Evolutionary conservation across 2,113 vertebrate genomes (phyloP).

Genomic region (Cheirogaleus medius): DNA sequence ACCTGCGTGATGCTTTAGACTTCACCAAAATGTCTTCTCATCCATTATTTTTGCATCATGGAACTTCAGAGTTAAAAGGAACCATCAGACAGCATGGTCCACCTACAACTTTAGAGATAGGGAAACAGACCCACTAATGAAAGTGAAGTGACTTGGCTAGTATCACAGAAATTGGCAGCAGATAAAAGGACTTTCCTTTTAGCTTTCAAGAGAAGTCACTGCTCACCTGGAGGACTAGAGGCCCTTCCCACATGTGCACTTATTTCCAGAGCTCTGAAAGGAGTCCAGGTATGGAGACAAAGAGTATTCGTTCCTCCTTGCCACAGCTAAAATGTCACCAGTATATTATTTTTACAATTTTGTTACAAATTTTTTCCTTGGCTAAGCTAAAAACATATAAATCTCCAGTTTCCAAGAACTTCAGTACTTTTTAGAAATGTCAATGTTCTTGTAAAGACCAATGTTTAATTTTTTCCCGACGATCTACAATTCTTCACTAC

Average conservation of each 20-base stretch:
- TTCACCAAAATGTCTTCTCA: not conserved
- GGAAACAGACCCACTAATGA: not conserved
- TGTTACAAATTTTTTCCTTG: not conserved
- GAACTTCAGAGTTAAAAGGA: not conserved
- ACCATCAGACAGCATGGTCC: not conserved
- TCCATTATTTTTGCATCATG: not conserved
- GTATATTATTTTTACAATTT: not conserved
- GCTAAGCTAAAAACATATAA: not conserved
- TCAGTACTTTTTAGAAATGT: not conserved
- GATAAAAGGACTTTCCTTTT: not conserved
- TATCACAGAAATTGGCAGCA: not conserved
- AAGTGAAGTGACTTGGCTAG: not conserved
- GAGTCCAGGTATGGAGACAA: not conserved
- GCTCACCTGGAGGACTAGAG: not conserved
- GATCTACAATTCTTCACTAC: not conserved
- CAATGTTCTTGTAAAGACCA: not conserved
- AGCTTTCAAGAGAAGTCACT: not conserved
- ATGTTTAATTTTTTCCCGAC: not conserved
- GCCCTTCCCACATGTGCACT: not conserved
- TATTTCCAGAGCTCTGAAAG: not conserved
- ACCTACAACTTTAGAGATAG: not conserved
- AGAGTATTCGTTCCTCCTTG: not conserved
- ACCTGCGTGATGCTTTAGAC: not conserved
- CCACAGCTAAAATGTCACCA: not conserved
- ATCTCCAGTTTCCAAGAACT: not conserved